phyloP scores from a whole-genome alignment of 2,797 vertebrate species.

The Enteromius mattozi region DNA sequence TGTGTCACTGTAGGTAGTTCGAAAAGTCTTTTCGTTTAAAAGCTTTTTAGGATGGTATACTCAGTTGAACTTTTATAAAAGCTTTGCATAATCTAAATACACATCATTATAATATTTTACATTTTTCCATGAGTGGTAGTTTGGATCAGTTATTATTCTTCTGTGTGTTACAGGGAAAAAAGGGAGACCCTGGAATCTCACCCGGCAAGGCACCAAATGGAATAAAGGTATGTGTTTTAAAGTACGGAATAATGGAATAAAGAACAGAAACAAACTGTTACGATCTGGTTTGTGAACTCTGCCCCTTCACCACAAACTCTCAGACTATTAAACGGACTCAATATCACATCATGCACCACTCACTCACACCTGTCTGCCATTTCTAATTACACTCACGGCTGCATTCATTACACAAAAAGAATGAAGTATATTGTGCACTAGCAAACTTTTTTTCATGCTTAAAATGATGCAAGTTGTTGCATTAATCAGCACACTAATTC shows the following conservation, averaged over 20 bases:
- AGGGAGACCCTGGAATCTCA: conserved; percentile 91
- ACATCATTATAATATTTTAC: not conserved
- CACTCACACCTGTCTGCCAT: too few species aligned
- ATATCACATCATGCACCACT: too few species aligned
- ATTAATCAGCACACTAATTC: not conserved
- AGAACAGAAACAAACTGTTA: not conserved
- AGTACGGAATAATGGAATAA: not conserved
- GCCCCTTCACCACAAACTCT: too few species aligned
- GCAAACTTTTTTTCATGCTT: not conserved
- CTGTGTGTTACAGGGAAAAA: conserved; percentile 75
- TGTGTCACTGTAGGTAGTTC: conserved; percentile 1
- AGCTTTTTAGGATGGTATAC: not conserved
- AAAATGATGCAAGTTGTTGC: not conserved
- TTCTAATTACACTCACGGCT: too few species aligned
- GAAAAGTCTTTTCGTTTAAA: not conserved
- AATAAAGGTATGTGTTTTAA: conserved; percentile 82
- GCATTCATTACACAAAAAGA: too few species aligned
- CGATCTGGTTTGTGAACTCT: too few species aligned
- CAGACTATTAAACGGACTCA: too few species aligned
- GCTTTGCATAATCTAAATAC: conserved; percentile 12
- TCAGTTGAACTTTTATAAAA: not conserved
- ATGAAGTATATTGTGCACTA: not conserved
- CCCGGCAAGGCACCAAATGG: conserved; percentile 86
- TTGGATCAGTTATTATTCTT: conserved; percentile 38
- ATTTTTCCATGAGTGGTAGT: conserved; percentile 21